Evolutionary conservation across 1,140 invertebrate genomes (phyloP).

Genomic region (Zaprionus nigranus): DNA sequence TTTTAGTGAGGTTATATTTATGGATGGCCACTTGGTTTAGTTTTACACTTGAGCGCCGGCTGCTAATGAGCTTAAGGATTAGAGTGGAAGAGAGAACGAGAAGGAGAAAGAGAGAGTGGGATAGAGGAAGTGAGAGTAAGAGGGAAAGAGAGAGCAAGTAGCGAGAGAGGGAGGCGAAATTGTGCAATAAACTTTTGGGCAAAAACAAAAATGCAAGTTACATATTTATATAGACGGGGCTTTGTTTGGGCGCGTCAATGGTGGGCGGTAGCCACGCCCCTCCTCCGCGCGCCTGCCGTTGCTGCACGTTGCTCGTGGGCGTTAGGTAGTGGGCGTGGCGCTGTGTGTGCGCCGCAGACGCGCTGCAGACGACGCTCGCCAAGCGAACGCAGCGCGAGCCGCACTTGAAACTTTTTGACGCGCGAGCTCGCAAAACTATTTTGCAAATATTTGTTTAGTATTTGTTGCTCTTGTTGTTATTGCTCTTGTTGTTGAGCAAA

Average conservation of each 20-base stretch:
- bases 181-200: conserved; percentile 39
- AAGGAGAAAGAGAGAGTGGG: too few species aligned
- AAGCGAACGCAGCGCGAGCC: not conserved
- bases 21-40: conserved; percentile 73
- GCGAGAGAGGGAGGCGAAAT: conserved; percentile 34
- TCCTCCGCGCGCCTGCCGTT: too few species aligned
- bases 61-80: conserved; percentile 80
- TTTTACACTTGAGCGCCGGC: conserved; percentile 75
- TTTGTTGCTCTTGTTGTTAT: conserved; percentile 48
- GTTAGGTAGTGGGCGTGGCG: conserved; percentile 35
- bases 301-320: not conserved
- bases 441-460: conserved; percentile 75
- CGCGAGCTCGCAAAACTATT: conserved; percentile 65
- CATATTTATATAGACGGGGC: conserved; percentile 23
- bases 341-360: conserved; percentile 48
- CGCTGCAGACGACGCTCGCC: conserved; percentile 51
- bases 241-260: conserved; percentile 55
- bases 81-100: conserved; percentile 1
- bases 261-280: not conserved
- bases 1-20: conserved; percentile 55
- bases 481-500: conserved; percentile 50
- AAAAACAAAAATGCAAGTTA: conserved; percentile 36
- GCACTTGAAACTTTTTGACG: conserved; percentile 57
- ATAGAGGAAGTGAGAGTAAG: not conserved
- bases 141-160: not conserved